These are phyloP conservation scores for Taurulus bubalis DNA, from an alignment of 2,113 vertebrate genomes.

Conservation along the genomic window DNA sequence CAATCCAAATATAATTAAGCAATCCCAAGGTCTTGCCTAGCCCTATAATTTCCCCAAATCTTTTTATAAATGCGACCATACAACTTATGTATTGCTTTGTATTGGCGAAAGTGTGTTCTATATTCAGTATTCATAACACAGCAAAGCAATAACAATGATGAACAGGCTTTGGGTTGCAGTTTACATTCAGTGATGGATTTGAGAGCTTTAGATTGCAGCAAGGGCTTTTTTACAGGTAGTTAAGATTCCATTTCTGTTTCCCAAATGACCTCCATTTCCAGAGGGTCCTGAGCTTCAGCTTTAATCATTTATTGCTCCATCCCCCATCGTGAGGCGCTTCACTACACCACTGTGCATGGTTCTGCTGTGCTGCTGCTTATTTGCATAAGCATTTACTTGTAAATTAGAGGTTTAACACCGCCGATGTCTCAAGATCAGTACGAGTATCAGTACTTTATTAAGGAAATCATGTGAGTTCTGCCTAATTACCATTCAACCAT, in stretches of 20 bases:
- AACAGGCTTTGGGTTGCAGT: conserved; percentile 62
- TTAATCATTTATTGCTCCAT: conserved; percentile 62
- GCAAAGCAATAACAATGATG: conserved; percentile 58
- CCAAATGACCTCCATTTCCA: conserved; percentile 69
- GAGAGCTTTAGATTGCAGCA: conserved; percentile 56
- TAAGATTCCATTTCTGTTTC: conserved; percentile 77
- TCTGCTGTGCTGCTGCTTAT: conserved; percentile 29
- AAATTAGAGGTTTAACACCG: conserved; percentile 30
- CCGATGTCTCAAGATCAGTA: conserved; percentile 1
- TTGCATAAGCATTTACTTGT: conserved; percentile 14
- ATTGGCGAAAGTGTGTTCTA: conserved; percentile 25
- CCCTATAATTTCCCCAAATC: conserved; percentile 7
- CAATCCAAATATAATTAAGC: conserved; percentile 6
- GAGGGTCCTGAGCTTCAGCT: conserved; percentile 64
- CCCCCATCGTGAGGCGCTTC: conserved; percentile 34
- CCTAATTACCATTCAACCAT: conserved; percentile 3
- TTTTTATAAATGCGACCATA: conserved; percentile 18
- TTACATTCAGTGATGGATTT: conserved; percentile 67
- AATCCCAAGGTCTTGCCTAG: conserved; percentile 18
- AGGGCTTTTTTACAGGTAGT: conserved; percentile 69
- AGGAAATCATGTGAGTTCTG: background rate
- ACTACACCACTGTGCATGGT: conserved; percentile 24
- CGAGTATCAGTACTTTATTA: background rate
- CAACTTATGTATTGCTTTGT: conserved; percentile 47
- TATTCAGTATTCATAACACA: conserved; percentile 48